phyloP scores from a whole-genome alignment of 2,888 invertebrate genomes.

The Heliconius ethilla region DNA sequence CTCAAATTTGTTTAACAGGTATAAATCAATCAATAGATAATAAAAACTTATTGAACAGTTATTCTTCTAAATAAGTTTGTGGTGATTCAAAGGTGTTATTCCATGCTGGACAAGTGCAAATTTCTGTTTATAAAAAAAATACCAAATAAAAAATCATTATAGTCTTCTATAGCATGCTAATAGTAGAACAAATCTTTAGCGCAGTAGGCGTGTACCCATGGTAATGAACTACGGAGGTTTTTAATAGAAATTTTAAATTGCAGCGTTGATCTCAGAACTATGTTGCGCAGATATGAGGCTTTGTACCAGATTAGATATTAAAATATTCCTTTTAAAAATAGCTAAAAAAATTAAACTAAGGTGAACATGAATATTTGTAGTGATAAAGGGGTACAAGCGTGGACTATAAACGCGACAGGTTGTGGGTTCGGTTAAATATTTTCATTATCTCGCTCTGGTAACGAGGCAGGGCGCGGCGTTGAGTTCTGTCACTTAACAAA shows the following conservation, averaged over 20 bases:
- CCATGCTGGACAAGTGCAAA: no score
- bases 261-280: constrained; percentile 40
- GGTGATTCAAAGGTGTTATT: no score
- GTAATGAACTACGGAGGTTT: constrained; percentile 42
- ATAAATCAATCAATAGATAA: no score
- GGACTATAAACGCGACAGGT: no score
- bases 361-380: no score
- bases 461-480: neutral
- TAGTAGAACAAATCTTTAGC: constrained; percentile 41
- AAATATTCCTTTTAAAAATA: constrained; percentile 15
- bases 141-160: neutral
- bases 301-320: constrained; percentile 27
- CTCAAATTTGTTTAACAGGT: no score
- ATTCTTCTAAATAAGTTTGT: no score
- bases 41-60: no score
- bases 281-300: constrained; percentile 32
- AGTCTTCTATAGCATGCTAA: neutral
- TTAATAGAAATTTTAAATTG: constrained; percentile 44
- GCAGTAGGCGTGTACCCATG: constrained; percentile 43
- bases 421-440: no score
- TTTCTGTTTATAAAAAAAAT: neutral
- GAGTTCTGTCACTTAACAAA: neutral
- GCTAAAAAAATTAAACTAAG: no score
- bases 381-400: no score
- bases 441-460: no score